These are phyloP conservation scores for Lepidothrix coronata DNA, from an alignment of 2,113 vertebrate species.

Conservation along the genomic window DNA sequence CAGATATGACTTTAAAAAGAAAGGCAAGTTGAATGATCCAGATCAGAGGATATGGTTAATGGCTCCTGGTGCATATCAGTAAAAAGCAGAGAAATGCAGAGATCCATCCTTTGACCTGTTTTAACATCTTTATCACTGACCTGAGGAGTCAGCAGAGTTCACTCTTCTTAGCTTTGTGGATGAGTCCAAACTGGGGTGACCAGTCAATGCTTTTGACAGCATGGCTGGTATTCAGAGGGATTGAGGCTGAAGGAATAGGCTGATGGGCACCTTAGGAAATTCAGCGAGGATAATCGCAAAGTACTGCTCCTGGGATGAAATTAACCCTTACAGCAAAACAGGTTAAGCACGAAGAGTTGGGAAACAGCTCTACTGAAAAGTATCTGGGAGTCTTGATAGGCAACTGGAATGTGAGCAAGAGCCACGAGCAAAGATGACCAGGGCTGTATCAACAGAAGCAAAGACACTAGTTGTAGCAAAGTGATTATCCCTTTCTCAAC, in stretches of 20 bases:
- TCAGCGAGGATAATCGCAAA: neutral
- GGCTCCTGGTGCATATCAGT: neutral
- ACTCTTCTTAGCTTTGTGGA: neutral
- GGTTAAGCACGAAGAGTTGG: neutral
- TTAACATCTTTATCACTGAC: neutral
- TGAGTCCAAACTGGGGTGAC: neutral
- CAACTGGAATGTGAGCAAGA: neutral
- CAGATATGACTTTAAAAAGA: neutral
- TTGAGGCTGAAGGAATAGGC: neutral
- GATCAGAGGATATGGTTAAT: neutral
- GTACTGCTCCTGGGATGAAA: neutral
- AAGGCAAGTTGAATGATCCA: neutral
- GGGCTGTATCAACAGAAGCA: neutral
- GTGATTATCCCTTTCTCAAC: neutral
- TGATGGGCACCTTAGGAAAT: neutral
- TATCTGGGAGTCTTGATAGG: neutral
- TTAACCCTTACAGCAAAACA: neutral
- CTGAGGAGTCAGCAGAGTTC: neutral
- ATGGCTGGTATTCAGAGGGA: neutral
- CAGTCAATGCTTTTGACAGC: neutral
- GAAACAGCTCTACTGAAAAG: neutral
- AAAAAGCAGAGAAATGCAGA: neutral
- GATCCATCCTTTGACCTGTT: neutral
- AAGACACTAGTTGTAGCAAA: neutral
- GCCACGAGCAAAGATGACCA: neutral